Evolutionary conservation across 2,113 vertebrate species (phyloP), one percentile per base, ranked within the genome.

Genomic region (Tursiops truncatus): DNA sequence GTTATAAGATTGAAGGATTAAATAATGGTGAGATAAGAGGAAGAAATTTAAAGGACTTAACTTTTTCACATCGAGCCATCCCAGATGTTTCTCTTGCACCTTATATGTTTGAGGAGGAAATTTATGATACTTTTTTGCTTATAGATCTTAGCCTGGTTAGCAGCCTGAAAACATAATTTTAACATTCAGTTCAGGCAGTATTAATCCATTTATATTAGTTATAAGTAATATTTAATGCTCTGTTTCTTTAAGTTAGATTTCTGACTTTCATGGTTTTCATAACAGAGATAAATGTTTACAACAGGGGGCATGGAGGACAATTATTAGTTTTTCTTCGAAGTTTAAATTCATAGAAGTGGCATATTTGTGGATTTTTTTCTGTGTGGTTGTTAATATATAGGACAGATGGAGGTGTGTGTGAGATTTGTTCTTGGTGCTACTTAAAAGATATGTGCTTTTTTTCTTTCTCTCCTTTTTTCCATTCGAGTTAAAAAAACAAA

Each of bases 291-390:
- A 93, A 56, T 80, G 28, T 94, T 94, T 96, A 33, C 14, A 86
- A 26, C 38, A 79, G 14, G 47, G 33, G 91, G 83, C 6, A 14
- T 86, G 25, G 31, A 67, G 33, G 65, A 25, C 73, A 84, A 96
- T 80, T 67, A 70, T 36, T 93, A n/a, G 3, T 95, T 96, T 96
- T 88, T 23, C 44, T 91, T 89, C 0, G 0, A 89, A 96, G n/a
- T 96, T 89, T 90, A 71, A 90, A 70, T 95, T 91, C 31, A 86
- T 70, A 93, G 60, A 89, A 74, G 84, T 63, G 20, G 47, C 26
- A 44, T 80, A 81, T 28, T 70, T 71, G 6, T 41, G 58, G 33
- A 26, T 63, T 60, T 89, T 95, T 67, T 71, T 44, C 12, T 65
- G 31, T 53, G 21, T 71, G 23, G 28, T 68, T 47, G 20, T 89